Base-by-base conservation (phyloP, 2,797 vertebrate genomes). In the Rhincodon typus region DNA sequence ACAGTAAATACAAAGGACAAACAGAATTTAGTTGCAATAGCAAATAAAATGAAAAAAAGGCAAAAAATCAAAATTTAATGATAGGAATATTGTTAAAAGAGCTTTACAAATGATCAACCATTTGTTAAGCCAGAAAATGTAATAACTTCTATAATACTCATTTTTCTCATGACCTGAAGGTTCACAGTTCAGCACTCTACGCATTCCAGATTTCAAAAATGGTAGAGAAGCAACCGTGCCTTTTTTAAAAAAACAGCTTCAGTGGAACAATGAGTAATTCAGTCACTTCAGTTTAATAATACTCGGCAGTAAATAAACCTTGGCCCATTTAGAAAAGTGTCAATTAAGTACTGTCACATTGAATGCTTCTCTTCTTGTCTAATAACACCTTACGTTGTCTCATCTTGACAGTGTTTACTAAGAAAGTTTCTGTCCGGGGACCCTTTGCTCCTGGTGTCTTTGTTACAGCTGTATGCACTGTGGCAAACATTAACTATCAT, bases 221-320 rank as follows among this genome's bases (percentile, higher is more conserved):
- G 38, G n/a, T 46, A 23, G 21, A 70, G 38, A 21, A 67, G 53
- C 42, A 70, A 72, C 25, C 25, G 66, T 94, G 91, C 27, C 30
- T n/a, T n/a, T 72, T 72, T 94, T 50, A 30, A 72, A 72, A 62
- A 66, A 94, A 38, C 93, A 72, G 23, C 42, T 94, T 94, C 50
- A 42, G 67, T 12, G 5, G 69, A 50, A 94, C 67, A 94, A 94
- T 72, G 93, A 94, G 42, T 94, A 94, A 94, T 94, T 72, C 66
- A 69, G 69, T 42, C 25, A 12, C 67, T 93, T 50, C 67, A 70
- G 93, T 94, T 42, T 94, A 70, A 94, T 72, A 70, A 94, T 91
- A 42, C 67, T 72, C 93, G 42, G 46, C 93, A 94, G 93, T 72
- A 72, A 72, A 94, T 94, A 94, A 72, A 94, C 93, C 38, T 94